Percentiles rank a stretch among this genome's conserved stretches.
phyloP scores from a whole-genome alignment of 1,140 invertebrate genomes.

The Mercenaria mercenaria region DNA sequence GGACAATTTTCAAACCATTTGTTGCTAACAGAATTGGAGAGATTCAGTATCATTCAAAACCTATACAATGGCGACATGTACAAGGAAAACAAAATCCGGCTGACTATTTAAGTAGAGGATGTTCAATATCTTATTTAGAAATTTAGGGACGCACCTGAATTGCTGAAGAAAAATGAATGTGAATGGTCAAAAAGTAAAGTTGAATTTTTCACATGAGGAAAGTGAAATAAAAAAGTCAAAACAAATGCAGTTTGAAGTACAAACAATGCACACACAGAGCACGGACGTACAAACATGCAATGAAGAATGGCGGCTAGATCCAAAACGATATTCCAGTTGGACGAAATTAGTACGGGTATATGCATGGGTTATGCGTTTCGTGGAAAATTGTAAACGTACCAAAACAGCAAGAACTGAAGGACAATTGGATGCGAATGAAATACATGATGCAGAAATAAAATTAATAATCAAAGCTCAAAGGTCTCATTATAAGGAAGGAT shows the following conservation, averaged over 20 bases:
- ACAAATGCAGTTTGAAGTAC: not conserved
- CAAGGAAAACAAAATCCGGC: no score
- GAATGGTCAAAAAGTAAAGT: not conserved
- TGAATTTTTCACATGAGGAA: not conserved
- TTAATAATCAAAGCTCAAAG: slow-evolving; percentile 15
- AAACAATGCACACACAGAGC: no score
- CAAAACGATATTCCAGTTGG: slow-evolving; percentile 12
- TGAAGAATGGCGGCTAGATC: not conserved
- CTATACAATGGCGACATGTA: no score
- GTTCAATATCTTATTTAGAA: no score
- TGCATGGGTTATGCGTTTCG: slow-evolving; percentile 36
- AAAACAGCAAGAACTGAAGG: not conserved
- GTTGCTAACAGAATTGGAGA: no score
- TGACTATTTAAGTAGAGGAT: no score
- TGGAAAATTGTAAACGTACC: slow-evolving; percentile 23
- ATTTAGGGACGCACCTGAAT: slow-evolving; percentile 41
- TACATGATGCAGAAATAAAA: not conserved
- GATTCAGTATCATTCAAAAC: no score
- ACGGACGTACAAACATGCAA: not conserved
- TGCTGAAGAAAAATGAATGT: not conserved
- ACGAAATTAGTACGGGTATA: not conserved
- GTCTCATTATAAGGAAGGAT: not conserved
- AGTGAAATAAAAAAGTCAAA: not conserved
- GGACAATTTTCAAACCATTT: no score
- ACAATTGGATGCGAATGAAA: not conserved